Base-by-base conservation (phyloP, 2,113 vertebrate genomes). In the Melanostigma gelatinosum region DNA sequence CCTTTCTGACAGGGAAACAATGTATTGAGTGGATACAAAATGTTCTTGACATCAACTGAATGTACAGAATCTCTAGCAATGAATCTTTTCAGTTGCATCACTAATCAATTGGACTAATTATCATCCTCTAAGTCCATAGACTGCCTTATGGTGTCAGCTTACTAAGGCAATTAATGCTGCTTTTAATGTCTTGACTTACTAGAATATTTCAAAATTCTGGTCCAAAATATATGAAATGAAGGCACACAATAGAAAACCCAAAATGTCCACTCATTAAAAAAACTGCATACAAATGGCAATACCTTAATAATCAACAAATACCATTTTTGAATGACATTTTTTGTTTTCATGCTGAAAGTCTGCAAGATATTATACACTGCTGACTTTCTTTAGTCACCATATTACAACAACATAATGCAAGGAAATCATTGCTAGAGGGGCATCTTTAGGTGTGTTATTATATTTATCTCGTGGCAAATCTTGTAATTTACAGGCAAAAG, bases 121-220 rank as follows among this genome's bases (percentile, higher is more conserved):
- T 76, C 61, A 60, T 65, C 32, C 6, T 6, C 18, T 57, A 64
- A 71, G 15, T 69, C 55, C 27, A 34, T 8, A 67, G 50, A 68
- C 29, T 32, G 18, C 68, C 61, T 67, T 54, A 69, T 64, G n/a
- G 76, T 78, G 66, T 88, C 82, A 77, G 27, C 75, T 80, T 76
- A 82, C 79, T 72, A 75, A 85, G 70, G 20, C 66, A 80, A 87
- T 87, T 86, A 87, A 38, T 62, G 48, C n/a, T 70, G 1, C n/a
- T 40, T 52, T 82, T 13, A 50, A 58, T 13, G 32, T 74, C 46
- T 73, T 55, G 11, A 9, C 61, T 44, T 29, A 22, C 1, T 61
- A 15, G 20, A 44, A 44, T 54, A 48, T 72, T 67, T 15, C 10
- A 11, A 72, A 66, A 71, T 24, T 1, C 3, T 69, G n/a, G 4